Evolutionary conservation across 2,797 vertebrate genomes (phyloP).

Genomic region (Diplodus sargus): DNA sequence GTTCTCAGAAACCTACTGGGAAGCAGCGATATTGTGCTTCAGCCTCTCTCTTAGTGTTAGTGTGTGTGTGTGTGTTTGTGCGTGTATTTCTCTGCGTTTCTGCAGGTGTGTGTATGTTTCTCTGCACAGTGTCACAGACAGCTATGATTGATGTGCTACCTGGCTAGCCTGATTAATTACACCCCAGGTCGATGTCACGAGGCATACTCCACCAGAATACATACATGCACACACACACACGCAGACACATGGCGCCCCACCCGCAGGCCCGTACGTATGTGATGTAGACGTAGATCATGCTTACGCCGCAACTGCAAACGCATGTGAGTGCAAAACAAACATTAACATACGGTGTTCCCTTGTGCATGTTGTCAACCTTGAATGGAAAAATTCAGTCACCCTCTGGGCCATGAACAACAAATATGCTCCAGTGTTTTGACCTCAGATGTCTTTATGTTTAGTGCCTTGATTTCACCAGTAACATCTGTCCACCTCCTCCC

Average conservation of each 20-base stretch:
- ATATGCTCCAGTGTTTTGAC: not conserved
- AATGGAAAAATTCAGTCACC: constrained; percentile 2
- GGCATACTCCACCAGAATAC: constrained; percentile 57
- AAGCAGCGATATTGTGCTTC: constrained; percentile 45
- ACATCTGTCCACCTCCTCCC: not conserved
- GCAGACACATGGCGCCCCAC: constrained; percentile 24
- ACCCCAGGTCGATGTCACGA: constrained; percentile 55
- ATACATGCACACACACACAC: constrained; percentile 32
- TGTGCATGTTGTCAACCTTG: not conserved
- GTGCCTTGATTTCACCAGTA: not conserved
- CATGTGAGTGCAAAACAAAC: constrained; percentile 8
- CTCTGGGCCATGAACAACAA: not conserved
- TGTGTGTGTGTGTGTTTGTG: constrained; percentile 16
- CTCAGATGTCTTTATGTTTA: not conserved
- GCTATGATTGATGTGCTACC: constrained; percentile 75
- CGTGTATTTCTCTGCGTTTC: not conserved
- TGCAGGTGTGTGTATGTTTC: constrained; percentile 12
- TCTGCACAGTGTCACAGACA: constrained; percentile 52
- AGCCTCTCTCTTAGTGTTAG: constrained; percentile 6
- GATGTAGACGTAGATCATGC: constrained; percentile 17
- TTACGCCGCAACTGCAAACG: constrained; percentile 17
- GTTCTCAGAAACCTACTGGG: constrained; percentile 54
- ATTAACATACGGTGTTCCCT: not conserved
- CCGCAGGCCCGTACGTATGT: constrained; percentile 1
- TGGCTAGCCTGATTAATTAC: constrained; percentile 77